phyloP scores from a whole-genome alignment of 53 echinoderm and acorn worm genomes.

The Holothuria scabra region DNA sequence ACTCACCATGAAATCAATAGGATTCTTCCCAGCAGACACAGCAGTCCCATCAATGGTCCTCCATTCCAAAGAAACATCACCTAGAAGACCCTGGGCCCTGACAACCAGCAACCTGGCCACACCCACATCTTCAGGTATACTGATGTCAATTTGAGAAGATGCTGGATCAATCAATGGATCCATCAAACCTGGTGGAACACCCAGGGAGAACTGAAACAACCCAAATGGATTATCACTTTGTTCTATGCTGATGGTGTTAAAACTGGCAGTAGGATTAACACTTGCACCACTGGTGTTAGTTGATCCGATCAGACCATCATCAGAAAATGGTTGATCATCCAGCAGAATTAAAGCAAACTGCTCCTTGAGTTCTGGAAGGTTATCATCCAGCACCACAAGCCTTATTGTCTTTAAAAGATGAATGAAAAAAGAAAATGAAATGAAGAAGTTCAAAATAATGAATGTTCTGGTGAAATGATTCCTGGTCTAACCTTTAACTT shows the following conservation, averaged over 20 bases:
- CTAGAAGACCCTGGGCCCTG: slow-evolving; percentile 91
- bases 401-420: slow-evolving; percentile 8
- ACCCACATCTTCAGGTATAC: slow-evolving; percentile 82
- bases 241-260: slow-evolving; percentile 65
- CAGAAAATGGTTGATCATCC: slow-evolving; percentile 76
- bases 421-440: background rate
- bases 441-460: too few relatives aligned
- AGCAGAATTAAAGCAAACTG: slow-evolving; percentile 72
- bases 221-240: slow-evolving; percentile 87
- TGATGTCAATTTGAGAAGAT: slow-evolving; percentile 49
- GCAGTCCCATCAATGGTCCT: slow-evolving; percentile 91
- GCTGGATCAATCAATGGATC: slow-evolving; percentile 83
- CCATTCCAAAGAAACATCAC: slow-evolving; percentile 91
- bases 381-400: background rate
- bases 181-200: slow-evolving; percentile 67
- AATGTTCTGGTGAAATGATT: too few relatives aligned
- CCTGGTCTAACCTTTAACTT: too few relatives aligned
- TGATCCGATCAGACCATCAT: slow-evolving; percentile 89
- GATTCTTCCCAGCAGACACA: slow-evolving; percentile 93
- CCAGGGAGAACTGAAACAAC: slow-evolving; percentile 85
- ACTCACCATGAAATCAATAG: slow-evolving; percentile 92
- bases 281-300: slow-evolving; percentile 97
- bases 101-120: slow-evolving; percentile 82
- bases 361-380: slow-evolving; percentile 79
- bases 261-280: slow-evolving; percentile 70